A percentile compares a stretch with the other conserved stretches of the same genome.
Evolutionary conservation across 1,140 invertebrate species (phyloP).

Genomic region (Hirudo medicinalis): DNA sequence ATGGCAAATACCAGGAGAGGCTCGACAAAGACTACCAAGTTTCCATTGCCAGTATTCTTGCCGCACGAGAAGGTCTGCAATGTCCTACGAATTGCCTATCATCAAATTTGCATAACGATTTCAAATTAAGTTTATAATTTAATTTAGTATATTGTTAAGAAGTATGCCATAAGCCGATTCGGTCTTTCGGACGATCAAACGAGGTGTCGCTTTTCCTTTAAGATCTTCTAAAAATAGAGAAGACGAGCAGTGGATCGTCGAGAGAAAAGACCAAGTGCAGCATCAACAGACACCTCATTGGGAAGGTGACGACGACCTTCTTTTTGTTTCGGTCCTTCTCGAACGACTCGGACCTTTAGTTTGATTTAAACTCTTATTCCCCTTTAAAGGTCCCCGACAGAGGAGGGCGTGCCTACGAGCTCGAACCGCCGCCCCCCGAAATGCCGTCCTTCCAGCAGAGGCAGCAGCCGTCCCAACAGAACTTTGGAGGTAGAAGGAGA

Average conservation of each 20-base stretch:
- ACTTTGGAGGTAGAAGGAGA: slow-evolving; percentile 27
- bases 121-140: no score
- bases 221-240: slow-evolving; percentile 67
- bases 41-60: background rate
- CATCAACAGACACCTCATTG: slow-evolving; percentile 75
- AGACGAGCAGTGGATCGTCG: slow-evolving; percentile 66
- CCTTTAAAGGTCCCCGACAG: slow-evolving; percentile 49
- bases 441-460: slow-evolving; percentile 82
- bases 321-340: background rate
- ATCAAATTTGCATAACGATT: no score
- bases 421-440: slow-evolving; percentile 78
- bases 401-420: slow-evolving; percentile 73
- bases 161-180: no score
- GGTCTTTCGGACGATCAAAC: no score
- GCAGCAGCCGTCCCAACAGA: slow-evolving; percentile 28
- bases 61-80: background rate
- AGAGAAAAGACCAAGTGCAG: slow-evolving; percentile 63
- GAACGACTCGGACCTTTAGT: no score
- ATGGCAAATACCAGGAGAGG: background rate
- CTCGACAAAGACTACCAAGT: background rate
- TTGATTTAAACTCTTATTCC: background rate
- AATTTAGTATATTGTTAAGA: no score
- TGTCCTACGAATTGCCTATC: background rate
- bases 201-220: background rate
- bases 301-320: slow-evolving; percentile 51